phyloP scores from a whole-genome alignment of 2,113 vertebrate genomes.

The Solea solea region DNA sequence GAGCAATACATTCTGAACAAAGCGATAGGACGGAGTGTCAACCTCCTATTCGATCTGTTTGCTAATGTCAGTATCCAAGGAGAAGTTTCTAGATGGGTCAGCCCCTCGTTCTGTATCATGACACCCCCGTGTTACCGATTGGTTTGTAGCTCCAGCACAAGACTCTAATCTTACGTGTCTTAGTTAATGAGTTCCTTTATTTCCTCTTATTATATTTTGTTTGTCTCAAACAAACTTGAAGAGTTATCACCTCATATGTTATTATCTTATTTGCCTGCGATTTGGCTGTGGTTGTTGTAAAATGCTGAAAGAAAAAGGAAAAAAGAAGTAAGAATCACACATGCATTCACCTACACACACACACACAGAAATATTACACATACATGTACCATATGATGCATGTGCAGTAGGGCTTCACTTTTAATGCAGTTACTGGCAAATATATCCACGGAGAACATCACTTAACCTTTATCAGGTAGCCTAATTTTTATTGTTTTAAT shows the following conservation, averaged over 20 bases:
- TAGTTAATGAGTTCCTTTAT: conserved; percentile 24
- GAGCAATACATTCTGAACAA: conserved; percentile 77
- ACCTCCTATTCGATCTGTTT: conserved; percentile 40
- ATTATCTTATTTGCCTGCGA: conserved; percentile 20
- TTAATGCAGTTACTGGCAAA: conserved; percentile 37
- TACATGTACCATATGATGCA: neutral
- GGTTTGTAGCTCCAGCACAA: conserved; percentile 43
- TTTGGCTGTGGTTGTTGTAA: conserved; percentile 23
- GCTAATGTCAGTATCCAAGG: conserved; percentile 60
- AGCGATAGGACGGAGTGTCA: conserved; percentile 25
- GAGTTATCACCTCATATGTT: conserved; percentile 36
- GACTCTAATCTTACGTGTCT: conserved; percentile 25
- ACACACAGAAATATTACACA: conserved; percentile 5
- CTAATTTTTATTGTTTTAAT: conserved; percentile 52
- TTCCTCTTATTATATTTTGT: neutral
- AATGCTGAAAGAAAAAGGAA: conserved; percentile 3
- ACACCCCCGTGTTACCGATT: conserved; percentile 35
- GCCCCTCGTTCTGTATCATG: conserved; percentile 46
- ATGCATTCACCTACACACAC: conserved; percentile 8
- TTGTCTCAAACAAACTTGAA: conserved; percentile 45
- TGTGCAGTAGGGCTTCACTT: conserved; percentile 22
- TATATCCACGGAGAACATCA: conserved; percentile 18
- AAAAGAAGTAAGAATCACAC: conserved; percentile 8
- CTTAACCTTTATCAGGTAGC: conserved; percentile 46
- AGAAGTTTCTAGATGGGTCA: conserved; percentile 48